Base-by-base conservation (phyloP, 2,888 invertebrate species). In the Caenorhabditis sinica region DNA sequence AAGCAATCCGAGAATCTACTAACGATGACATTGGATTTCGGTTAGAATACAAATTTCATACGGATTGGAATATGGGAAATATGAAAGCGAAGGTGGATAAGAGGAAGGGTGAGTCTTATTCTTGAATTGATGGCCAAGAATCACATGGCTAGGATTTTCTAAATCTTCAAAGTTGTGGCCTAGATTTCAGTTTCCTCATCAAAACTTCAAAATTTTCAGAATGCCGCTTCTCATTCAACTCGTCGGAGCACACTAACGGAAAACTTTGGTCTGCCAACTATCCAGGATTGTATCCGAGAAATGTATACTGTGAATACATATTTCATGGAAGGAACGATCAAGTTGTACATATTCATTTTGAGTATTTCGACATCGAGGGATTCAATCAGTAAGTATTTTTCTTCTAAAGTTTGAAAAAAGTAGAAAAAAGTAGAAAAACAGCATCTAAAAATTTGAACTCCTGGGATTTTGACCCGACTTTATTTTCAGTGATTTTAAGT, bases 361-460 rank as follows among this genome's bases (percentile, higher is more conserved):
- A 95, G 68, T 96, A 96, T 93, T 97, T 97, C 93, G 97, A 97
- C 93, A 96, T 98, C 58, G 97, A 98, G 93, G 98, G 97, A 87
- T 96, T 97, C 82, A 94, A 95, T 90, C 97, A 97, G 97, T 97
- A 95, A 95, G 96, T 95, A 8, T 8, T 36, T 36, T 36, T 8
- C 11, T 36, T 36, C 11, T 36, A 8, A 11, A 11, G 5, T 36
- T 11, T 36, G 5, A 8, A 8, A 36, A 36, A n/a, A n/a, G n/a
- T n/a, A n/a, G n/a, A n/a, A n/a, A n/a, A n/a, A n/a, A n/a, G n/a
- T n/a, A n/a, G n/a, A n/a, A n/a, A n/a, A n/a, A 33, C 33, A 33
- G 33, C 8, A 33, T 33, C 33, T 33, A 33, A 33, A 45, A 45
- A 15, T 45, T 45, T 45, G 6, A 45, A 5, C 11, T 45, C 45